Evolutionary conservation across 2,888 invertebrate genomes (phyloP).

Genomic region (Syrista parreyssii): DNA sequence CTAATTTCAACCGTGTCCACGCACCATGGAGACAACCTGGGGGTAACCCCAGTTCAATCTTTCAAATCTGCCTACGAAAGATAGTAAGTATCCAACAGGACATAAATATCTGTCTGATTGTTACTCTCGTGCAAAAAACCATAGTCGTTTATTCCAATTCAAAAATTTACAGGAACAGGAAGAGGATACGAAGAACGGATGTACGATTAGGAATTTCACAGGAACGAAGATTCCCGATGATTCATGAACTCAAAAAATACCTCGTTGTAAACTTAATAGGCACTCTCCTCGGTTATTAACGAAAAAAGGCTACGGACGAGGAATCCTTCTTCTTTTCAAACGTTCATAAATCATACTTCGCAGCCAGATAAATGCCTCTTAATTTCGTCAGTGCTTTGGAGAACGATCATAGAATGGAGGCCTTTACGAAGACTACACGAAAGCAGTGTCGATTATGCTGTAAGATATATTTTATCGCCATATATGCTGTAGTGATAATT

Average conservation of each 20-base stretch:
- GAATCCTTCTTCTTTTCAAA: constrained; percentile 15
- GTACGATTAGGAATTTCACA: not conserved
- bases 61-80: not conserved
- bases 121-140: not conserved
- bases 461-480: not conserved
- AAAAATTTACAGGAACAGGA: not conserved
- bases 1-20: constrained; percentile 55
- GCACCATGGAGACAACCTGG: not conserved
- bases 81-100: not conserved
- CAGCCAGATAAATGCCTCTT: constrained; percentile 23
- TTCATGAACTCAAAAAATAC: not conserved
- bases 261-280: not conserved
- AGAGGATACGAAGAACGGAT: not conserved
- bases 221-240: not conserved
- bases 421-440: not conserved
- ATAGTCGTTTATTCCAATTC: not conserved
- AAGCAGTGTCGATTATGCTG: not conserved
- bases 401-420: constrained; percentile 5
- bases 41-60: not conserved
- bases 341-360: constrained; percentile 23
- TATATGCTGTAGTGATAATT: not conserved
- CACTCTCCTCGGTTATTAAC: not conserved
- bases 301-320: not conserved
- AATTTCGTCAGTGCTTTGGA: constrained; percentile 20
- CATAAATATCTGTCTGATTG: not conserved